Evolutionary conservation across 2,797 vertebrate species (phyloP).

Genomic region (Anniella stebbinsi): DNA sequence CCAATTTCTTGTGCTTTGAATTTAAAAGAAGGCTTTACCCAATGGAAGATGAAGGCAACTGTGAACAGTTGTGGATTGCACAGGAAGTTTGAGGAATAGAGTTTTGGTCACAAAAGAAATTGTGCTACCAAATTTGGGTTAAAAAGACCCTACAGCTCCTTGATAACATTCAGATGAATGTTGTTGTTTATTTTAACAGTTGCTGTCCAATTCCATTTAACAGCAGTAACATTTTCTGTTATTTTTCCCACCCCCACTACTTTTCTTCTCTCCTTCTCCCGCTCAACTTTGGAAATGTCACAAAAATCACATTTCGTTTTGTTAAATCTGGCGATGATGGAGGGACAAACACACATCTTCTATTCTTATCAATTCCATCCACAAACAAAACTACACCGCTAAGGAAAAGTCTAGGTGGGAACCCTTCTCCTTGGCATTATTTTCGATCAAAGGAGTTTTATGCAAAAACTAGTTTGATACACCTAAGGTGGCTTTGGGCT

Average conservation of each 20-base stretch:
- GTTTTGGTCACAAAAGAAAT: conserved; percentile 30
- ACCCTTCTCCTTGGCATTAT: too few species aligned
- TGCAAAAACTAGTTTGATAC: too few species aligned
- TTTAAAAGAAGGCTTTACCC: conserved; percentile 71
- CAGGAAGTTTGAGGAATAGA: conserved; percentile 54
- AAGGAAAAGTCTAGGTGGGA: too few species aligned
- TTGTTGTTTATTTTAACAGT: conserved; percentile 72
- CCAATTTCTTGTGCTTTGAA: conserved; percentile 57
- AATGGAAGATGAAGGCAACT: conserved; percentile 31
- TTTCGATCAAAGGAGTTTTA: too few species aligned
- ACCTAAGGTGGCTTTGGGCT: too few species aligned
- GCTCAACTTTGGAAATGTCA: background rate
- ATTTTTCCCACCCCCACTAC: background rate
- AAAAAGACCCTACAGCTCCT: conserved; percentile 51
- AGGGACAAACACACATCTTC: too few species aligned
- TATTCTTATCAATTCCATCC: too few species aligned
- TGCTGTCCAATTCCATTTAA: conserved; percentile 42
- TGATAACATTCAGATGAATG: conserved; percentile 53
- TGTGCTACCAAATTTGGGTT: background rate
- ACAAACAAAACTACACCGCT: too few species aligned
- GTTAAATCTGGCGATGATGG: background rate
- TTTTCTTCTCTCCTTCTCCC: conserved; percentile 13
- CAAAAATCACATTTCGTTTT: conserved; percentile 24
- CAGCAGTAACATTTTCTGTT: conserved; percentile 42
- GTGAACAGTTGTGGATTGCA: conserved; percentile 50